Base-by-base conservation (phyloP, 2,797 vertebrate species). In the Xiphorhynchus erythropygius region DNA sequence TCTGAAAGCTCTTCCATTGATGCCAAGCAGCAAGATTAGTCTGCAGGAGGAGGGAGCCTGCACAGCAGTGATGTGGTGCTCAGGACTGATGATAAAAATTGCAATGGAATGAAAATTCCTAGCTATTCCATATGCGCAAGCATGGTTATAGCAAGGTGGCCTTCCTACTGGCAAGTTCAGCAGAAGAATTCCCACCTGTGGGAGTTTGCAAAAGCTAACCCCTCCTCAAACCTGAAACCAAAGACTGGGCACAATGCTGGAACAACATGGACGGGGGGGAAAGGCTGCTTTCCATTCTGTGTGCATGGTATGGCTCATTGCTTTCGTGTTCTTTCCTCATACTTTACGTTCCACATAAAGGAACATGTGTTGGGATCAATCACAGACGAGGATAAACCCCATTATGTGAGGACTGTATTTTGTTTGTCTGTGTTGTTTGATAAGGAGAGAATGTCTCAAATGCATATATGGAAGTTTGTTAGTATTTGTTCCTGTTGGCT, bases 1-100 rank as follows among this genome's bases (percentile, higher is more conserved):
- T 89, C 84, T 76, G 87, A 94, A 89, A 91, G 76, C 87, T 89
- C 73, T 84, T 83, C 90, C 82, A 63, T 0, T 94, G 91, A 76
- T 2, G 35, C 84, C 78, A 85, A 37, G 62, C 69, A 81, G 84
- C 64, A n/a, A 85, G 79, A 94, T 89, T 50, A 83, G 65, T 65
- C 42, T 87, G 93, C 89, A 85, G 41, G 82, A 91, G 69, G 63
- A 83, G 71, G 65, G n/a, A 92, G 53, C 49, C 76, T 94, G 64
- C 79, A 53, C 53, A 87, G 73, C 87, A 50, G 59, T 39, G 41
- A 5, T 64, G 75, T 44, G 57, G 3, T 60, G 65, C 16, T 89
- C 79, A 53, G 46, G 21, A 50, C 1, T 52, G 62, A 25, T 86
- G 93, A 41, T 33, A 0, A 23, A 42, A 84, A n/a, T 60, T 77